Evolutionary conservation across 2,888 invertebrate genomes (phyloP).

Genomic region (Coenonympha arcania): DNA sequence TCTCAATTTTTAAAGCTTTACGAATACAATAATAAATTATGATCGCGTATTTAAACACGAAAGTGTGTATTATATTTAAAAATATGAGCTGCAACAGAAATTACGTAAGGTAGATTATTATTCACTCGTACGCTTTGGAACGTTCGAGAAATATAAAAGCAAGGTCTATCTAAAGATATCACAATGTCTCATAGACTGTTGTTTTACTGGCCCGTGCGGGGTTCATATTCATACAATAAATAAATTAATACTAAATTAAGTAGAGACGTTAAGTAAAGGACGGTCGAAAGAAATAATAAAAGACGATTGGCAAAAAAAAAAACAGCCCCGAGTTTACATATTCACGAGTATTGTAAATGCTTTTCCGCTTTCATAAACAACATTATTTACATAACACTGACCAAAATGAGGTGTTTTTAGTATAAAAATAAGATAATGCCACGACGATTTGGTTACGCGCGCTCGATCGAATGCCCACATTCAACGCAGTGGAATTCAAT

Average conservation of each 20-base stretch:
- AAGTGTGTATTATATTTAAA: slow-evolving; percentile 27
- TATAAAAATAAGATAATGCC: slow-evolving; percentile 54
- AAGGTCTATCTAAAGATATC: slow-evolving; percentile 61
- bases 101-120: no score
- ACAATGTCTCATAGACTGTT: slow-evolving; percentile 71
- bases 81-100: slow-evolving; percentile 47
- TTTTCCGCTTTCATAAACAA: slow-evolving; percentile 44
- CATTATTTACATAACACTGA: slow-evolving; percentile 56
- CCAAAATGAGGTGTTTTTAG: slow-evolving; percentile 62
- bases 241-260: slow-evolving; percentile 70
- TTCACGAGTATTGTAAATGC: slow-evolving; percentile 53
- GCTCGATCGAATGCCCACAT: slow-evolving; percentile 40
- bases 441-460: slow-evolving; percentile 45
- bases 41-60: slow-evolving; percentile 34
- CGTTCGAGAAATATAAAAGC: slow-evolving; percentile 32
- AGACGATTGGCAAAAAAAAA: slow-evolving; percentile 43
- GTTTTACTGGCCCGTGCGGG: slow-evolving; percentile 69
- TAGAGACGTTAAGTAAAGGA: slow-evolving; percentile 67
- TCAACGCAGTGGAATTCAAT: slow-evolving; percentile 37
- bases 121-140: slow-evolving; percentile 27
- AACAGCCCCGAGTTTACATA: slow-evolving; percentile 33
- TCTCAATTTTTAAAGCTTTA: slow-evolving; percentile 71
- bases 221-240: slow-evolving; percentile 48
- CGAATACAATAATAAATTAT: slow-evolving; percentile 59
- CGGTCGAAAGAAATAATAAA: slow-evolving; percentile 42